Conservation (phyloP, 2,888 invertebrate genomes). For the Acleris holmiana region DNA sequence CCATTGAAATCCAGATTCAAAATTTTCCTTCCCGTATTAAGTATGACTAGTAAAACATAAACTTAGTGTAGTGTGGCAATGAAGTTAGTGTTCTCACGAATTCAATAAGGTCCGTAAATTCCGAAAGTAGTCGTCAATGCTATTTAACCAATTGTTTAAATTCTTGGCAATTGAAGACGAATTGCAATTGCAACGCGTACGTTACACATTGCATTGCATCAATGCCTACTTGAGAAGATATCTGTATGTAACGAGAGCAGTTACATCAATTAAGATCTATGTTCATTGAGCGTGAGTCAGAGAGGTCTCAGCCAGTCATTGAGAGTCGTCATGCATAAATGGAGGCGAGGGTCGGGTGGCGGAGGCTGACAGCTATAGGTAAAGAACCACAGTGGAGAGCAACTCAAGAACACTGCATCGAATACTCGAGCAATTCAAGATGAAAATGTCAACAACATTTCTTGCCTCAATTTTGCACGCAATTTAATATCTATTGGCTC, state of each 20-base stretch:
- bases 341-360: slow-evolving; percentile 21
- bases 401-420: neutral
- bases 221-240: slow-evolving; percentile 10
- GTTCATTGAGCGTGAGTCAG: slow-evolving; percentile 78
- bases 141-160: neutral
- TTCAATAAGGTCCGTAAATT: too few relatives aligned
- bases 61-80: neutral
- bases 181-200: slow-evolving; percentile 9
- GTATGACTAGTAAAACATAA: too few relatives aligned
- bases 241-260: slow-evolving; percentile 47
- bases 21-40: too few relatives aligned
- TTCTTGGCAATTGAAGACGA: neutral
- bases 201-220: slow-evolving; percentile 29
- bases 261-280: slow-evolving; percentile 75
- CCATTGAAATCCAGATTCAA: too few relatives aligned
- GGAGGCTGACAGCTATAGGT: slow-evolving; percentile 4
- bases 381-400: slow-evolving; percentile 21
- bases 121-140: too few relatives aligned
- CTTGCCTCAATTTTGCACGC: too few relatives aligned
- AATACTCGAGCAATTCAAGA: neutral
- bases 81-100: too few relatives aligned
- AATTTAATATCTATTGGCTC: too few relatives aligned
- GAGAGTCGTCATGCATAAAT: slow-evolving; percentile 49
- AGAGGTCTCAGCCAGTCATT: slow-evolving; percentile 60
- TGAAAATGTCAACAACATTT: too few relatives aligned